phyloP scores from a whole-genome alignment of 2,113 vertebrate species.

The Lepus americanus region DNA sequence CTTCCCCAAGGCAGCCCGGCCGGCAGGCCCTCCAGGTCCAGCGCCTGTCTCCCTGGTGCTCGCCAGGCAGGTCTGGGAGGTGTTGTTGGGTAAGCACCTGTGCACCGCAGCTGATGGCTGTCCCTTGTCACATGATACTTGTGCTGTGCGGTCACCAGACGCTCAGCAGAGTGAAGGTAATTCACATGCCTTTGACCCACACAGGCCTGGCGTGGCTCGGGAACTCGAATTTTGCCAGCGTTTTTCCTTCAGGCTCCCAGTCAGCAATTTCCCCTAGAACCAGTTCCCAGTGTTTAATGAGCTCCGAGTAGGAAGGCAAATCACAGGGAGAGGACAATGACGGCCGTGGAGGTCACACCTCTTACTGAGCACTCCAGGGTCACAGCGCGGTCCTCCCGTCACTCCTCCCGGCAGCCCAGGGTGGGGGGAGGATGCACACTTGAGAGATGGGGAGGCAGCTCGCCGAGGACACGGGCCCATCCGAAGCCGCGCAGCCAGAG shows the following conservation, averaged over 20 bases:
- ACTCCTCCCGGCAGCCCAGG: not conserved
- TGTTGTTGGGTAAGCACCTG: not conserved
- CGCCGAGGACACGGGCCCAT: not conserved
- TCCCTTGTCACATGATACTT: not conserved
- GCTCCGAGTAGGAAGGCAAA: not conserved
- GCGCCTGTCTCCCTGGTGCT: not conserved
- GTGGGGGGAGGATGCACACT: not conserved
- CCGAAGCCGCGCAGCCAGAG: not conserved
- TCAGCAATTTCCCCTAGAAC: constrained; percentile 29
- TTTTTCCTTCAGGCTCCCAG: not conserved
- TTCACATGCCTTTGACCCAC: not conserved
- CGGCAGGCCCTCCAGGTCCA: not conserved
- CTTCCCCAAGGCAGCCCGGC: not conserved
- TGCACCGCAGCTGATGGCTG: not conserved
- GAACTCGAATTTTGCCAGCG: not conserved
- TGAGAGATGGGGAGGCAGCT: not conserved
- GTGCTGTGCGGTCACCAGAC: not conserved
- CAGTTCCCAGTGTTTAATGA: not conserved
- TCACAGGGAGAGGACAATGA: not conserved
- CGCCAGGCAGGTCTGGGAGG: not conserved
- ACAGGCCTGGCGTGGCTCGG: not conserved
- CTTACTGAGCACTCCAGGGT: not conserved
- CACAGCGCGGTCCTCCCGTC: not conserved
- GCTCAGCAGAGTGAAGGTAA: not conserved
- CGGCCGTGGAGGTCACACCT: not conserved